Conservation (phyloP, 2,113 vertebrate species). For the Zosterops lateralis region DNA sequence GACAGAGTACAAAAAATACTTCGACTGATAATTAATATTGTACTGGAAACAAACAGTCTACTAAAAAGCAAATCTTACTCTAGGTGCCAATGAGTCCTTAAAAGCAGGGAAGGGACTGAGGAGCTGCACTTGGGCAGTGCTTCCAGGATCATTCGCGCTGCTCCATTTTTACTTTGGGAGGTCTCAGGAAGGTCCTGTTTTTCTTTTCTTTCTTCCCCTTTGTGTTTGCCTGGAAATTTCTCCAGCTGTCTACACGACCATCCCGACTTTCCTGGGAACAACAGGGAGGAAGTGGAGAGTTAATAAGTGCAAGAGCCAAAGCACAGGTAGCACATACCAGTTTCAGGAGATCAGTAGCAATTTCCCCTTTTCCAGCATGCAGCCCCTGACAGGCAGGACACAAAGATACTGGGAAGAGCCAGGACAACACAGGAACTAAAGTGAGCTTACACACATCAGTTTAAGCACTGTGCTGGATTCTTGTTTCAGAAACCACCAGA, state of each 20-base stretch:
- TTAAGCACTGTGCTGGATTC: not conserved
- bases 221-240: conserved; percentile 93
- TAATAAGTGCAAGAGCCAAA: not conserved
- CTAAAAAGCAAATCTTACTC: conserved; percentile 77
- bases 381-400: not conserved
- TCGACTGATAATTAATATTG: conserved; percentile 70
- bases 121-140: conserved; percentile 29
- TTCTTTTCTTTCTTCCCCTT: conserved; percentile 96
- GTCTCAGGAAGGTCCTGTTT: conserved; percentile 94
- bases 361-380: not conserved
- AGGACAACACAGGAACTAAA: not conserved
- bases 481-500: not conserved
- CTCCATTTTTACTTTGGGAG: conserved; percentile 99
- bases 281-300: not conserved
- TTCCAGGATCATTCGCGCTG: conserved; percentile 80
- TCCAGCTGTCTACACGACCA: conserved; percentile 97
- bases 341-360: not conserved
- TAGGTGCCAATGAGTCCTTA: conserved; percentile 78
- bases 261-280: conserved; percentile 88
- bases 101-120: conserved; percentile 58
- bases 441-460: not conserved
- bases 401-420: not conserved
- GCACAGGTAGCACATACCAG: not conserved
- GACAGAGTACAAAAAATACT: conserved; percentile 76
- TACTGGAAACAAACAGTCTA: conserved; percentile 75